phyloP scores from a whole-genome alignment of 1,140 invertebrate genomes.

The Lamellibrachia luymesi region DNA sequence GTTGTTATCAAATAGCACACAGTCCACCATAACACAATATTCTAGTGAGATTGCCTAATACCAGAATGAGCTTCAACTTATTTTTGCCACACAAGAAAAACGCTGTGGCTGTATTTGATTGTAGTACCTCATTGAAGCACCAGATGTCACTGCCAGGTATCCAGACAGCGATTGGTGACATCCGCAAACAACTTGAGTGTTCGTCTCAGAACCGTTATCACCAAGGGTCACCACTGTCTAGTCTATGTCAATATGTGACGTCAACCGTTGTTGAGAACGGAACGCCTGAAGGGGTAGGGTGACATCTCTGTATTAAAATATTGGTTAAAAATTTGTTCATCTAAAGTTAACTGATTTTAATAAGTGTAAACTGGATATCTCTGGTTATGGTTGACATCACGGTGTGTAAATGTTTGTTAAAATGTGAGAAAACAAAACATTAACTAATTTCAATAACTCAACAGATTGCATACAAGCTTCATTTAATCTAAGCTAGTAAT shows the following conservation, averaged over 20 bases:
- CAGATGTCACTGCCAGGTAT: constrained; percentile 74
- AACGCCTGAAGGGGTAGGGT: background rate
- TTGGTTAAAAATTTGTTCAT: background rate
- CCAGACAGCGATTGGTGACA: constrained; percentile 54
- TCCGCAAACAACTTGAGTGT: background rate
- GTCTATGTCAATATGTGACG: background rate
- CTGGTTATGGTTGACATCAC: no score
- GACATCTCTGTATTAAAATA: background rate
- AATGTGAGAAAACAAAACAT: no score
- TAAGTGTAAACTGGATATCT: background rate
- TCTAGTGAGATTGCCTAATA: no score
- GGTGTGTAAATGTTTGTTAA: no score
- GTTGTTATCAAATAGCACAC: no score
- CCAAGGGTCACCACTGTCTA: background rate
- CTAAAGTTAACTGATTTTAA: background rate
- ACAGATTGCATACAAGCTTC: no score
- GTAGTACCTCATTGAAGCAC: constrained; percentile 66
- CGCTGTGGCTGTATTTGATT: constrained; percentile 9
- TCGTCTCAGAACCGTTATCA: background rate
- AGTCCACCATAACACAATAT: no score
- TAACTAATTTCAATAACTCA: no score
- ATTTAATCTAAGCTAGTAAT: no score
- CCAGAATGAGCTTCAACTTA: no score
- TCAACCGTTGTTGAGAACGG: background rate
- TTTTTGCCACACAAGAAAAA: background rate